phyloP scores from a whole-genome alignment of 2,113 vertebrate species.

The Eulacestoma nigropectus region DNA sequence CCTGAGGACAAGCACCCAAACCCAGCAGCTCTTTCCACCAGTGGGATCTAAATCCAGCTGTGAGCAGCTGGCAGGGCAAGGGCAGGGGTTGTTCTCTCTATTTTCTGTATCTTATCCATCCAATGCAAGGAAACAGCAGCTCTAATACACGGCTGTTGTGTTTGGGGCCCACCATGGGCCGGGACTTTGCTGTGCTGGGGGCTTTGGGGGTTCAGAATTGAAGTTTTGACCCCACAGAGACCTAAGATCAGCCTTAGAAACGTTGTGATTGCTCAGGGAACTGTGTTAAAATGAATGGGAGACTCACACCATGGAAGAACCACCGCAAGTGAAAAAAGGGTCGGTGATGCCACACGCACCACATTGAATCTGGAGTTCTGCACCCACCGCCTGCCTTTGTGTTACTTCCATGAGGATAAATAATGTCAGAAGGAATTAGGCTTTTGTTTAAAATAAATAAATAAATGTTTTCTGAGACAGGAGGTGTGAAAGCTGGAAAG shows the following conservation, averaged over 20 bases:
- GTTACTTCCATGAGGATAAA: background rate
- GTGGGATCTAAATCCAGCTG: background rate
- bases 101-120: accelerated
- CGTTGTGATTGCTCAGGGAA: background rate
- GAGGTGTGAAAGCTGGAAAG: background rate
- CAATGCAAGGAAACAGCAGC: background rate
- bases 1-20: background rate
- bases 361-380: background rate
- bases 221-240: background rate
- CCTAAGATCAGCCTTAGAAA: background rate
- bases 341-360: accelerated
- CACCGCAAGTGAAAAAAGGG: background rate
- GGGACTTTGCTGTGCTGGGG: background rate
- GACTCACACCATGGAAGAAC: accelerated
- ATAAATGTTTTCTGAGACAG: background rate
- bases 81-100: background rate
- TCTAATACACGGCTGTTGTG: background rate
- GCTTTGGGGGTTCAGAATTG: background rate
- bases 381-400: background rate
- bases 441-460: background rate
- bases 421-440: background rate
- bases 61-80: background rate
- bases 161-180: background rate
- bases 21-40: background rate
- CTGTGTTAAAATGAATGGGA: background rate